Base-by-base conservation (phyloP, 2,888 invertebrate species). In the Girardia tigrina region DNA sequence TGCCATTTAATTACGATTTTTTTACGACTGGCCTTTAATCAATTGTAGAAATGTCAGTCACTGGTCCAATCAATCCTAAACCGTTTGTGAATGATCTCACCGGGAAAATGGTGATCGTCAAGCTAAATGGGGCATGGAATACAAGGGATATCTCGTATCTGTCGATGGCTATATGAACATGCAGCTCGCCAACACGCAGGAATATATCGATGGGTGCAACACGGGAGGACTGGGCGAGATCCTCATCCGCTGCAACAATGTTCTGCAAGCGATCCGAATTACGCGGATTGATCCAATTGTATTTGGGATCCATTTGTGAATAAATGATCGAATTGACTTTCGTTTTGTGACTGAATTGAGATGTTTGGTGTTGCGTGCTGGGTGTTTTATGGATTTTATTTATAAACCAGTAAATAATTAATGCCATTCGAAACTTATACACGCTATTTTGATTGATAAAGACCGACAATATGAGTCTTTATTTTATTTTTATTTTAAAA, bases 81-180 rank as follows among this genome's bases (percentile, higher is more conserved):
- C 98, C 98, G 78, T 99, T 95, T 86, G 87, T 98, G 75, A 98
- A 98, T 87, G 91, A 92, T 82, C 88, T 99, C 72, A 97, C 95
- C 0, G 98, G 98, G 20, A 98, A 98, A 86, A 90, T 94, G 69
- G 94, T 98, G 56, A 89, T 95, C 84, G 94, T 97, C 0, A 97
- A 97, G 86, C 87, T 98, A 98, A 98, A 84, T 98, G 98, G 98
- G 97, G 98, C 29, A 97, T 97, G 85, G 97, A 98, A 85, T 98
- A 99, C 85, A 94, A 94, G 88, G 98, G 98, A 16, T 91, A 92
- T 80, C 86, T 99, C 36, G 97, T 98, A 0, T 95, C 97, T 1
- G 93, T 94, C 0, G 98, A 98, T 86, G 92, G 93, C 6, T 98
- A 99, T 83, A 99, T 99, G 98, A 98, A 98, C 84, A 86, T 99